phyloP scores from a whole-genome alignment of 2,797 vertebrate species.

The Poecilia wingei region DNA sequence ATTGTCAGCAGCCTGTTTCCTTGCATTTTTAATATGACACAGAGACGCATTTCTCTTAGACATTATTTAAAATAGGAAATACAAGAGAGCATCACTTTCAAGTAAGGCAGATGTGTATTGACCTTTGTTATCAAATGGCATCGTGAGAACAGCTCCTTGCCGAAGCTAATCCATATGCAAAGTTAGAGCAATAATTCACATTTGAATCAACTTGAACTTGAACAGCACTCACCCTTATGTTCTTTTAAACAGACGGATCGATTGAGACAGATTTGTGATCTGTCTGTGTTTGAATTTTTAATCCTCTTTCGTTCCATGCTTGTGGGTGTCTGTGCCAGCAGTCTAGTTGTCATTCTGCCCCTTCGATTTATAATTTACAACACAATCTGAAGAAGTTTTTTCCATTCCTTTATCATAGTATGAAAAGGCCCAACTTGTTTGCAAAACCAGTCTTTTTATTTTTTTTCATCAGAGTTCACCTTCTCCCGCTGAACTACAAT shows the following conservation, averaged over 20 bases:
- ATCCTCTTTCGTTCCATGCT: background rate
- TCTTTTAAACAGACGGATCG: background rate
- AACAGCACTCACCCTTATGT: background rate
- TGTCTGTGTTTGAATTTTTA: background rate
- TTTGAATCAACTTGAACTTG: background rate
- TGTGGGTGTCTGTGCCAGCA: background rate
- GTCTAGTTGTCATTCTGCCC: background rate
- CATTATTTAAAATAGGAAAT: background rate
- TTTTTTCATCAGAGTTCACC: background rate
- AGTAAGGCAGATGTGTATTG: background rate
- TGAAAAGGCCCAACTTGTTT: background rate
- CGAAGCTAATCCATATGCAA: background rate
- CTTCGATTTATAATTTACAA: background rate
- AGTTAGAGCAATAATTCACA: background rate
- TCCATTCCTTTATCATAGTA: background rate
- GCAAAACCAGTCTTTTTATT: background rate
- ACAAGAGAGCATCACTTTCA: background rate
- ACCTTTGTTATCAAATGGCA: background rate
- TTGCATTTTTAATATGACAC: background rate
- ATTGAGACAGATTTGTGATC: slow-evolving; percentile 2
- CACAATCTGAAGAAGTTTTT: background rate
- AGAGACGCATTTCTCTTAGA: background rate
- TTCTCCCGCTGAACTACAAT: background rate
- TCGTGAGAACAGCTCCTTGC: background rate
- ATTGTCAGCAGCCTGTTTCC: background rate